These are phyloP conservation scores for Amphipyra tragopoginis DNA, from an alignment of 2,888 invertebrate species.

Conservation along the genomic window DNA sequence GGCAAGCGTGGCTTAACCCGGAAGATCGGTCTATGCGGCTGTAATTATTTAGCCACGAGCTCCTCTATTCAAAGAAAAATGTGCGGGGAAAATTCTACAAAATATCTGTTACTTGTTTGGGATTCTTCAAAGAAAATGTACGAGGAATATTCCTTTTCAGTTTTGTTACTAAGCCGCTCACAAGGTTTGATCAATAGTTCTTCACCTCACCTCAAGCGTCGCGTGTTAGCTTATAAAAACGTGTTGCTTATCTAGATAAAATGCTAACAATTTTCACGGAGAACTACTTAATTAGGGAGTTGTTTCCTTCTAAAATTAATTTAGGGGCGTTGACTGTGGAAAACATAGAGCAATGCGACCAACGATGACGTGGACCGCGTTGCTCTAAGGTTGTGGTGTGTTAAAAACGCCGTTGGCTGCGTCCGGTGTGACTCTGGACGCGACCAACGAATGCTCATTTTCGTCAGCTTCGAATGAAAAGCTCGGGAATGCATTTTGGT, in stretches of 20 bases:
- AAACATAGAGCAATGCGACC: too few relatives aligned
- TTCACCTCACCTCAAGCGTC: constrained; percentile 23
- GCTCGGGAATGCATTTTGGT: too few relatives aligned
- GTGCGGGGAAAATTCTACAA: neutral
- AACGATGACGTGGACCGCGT: too few relatives aligned
- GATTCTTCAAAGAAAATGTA: constrained; percentile 22
- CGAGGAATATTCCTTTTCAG: constrained; percentile 11
- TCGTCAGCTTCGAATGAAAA: too few relatives aligned
- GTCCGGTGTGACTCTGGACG: too few relatives aligned
- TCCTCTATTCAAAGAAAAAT: neutral
- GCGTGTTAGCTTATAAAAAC: constrained; percentile 43
- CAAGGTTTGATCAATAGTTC: constrained; percentile 50
- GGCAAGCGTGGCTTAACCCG: too few relatives aligned
- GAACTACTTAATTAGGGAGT: constrained; percentile 15
- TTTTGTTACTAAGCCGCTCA: constrained; percentile 15
- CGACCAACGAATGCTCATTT: too few relatives aligned
- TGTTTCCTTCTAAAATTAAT: constrained; percentile 9
- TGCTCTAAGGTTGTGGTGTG: too few relatives aligned
- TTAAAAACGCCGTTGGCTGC: too few relatives aligned
- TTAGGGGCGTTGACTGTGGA: neutral
- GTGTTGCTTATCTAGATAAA: constrained; percentile 40
- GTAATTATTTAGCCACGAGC: too few relatives aligned
- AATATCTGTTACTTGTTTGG: neutral
- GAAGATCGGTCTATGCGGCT: too few relatives aligned
- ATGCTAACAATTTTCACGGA: constrained; percentile 18